Conservation (phyloP, 2,113 vertebrate genomes). For the Odocoileus hemionus region DNA sequence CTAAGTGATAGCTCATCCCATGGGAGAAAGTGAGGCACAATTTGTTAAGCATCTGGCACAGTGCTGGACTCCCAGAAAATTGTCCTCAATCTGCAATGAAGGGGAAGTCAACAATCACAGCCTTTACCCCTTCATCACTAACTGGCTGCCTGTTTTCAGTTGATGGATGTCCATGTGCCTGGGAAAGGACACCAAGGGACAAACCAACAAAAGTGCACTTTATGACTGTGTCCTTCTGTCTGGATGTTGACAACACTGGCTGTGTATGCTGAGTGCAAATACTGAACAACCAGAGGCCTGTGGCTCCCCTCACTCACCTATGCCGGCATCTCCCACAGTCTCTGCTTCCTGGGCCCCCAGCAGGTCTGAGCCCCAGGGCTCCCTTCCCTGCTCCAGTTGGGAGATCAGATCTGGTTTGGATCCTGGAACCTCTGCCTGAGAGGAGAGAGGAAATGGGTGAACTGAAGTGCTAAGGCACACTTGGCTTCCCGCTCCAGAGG, state of each 20-base stretch:
- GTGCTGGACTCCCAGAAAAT: not conserved
- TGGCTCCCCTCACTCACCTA: not conserved
- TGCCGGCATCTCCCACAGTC: accelerated
- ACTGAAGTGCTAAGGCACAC: not conserved
- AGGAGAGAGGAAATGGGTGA: not conserved
- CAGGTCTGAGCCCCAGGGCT: not conserved
- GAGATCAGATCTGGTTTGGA: not conserved
- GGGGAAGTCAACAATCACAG: no score
- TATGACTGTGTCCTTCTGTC: not conserved
- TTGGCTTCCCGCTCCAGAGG: not conserved
- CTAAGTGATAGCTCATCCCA: not conserved
- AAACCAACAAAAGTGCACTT: not conserved
- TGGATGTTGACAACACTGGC: not conserved
- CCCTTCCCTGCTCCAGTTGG: not conserved
- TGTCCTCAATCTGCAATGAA: not conserved
- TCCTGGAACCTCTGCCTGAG: not conserved
- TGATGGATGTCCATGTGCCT: not conserved
- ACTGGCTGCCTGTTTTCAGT: not conserved
- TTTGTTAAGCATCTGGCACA: not conserved
- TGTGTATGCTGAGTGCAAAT: not conserved
- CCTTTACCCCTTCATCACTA: not conserved
- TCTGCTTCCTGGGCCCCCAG: not conserved
- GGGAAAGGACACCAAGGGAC: not conserved
- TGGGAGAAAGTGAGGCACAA: not conserved
- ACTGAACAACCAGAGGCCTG: not conserved